phyloP scores from a whole-genome alignment of 2,113 vertebrate genomes.

The Sitta europaea region DNA sequence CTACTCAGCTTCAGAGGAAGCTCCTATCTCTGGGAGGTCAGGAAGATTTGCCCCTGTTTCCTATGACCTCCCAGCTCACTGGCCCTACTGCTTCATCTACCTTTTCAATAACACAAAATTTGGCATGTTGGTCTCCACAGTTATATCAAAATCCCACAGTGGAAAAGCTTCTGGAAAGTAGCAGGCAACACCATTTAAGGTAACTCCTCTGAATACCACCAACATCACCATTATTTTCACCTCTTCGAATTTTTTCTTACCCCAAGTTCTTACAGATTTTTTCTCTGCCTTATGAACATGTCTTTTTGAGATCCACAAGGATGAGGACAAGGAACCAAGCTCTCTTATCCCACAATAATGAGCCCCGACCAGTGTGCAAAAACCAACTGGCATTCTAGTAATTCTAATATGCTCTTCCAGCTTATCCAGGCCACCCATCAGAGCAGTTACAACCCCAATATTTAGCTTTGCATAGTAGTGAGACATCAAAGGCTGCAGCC shows the following conservation, averaged over 20 bases:
- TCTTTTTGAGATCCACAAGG: background rate
- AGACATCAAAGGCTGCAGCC: background rate
- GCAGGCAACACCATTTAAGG: background rate
- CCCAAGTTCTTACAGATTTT: background rate
- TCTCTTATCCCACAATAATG: background rate
- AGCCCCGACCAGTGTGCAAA: background rate
- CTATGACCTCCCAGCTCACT: background rate
- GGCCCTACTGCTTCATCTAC: background rate
- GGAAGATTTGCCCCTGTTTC: background rate
- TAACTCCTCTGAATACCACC: background rate
- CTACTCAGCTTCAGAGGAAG: background rate
- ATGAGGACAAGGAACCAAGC: background rate
- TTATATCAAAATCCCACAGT: background rate
- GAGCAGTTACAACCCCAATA: background rate
- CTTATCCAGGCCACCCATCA: background rate
- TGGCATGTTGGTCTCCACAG: background rate
- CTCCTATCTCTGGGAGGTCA: background rate
- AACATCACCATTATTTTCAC: background rate
- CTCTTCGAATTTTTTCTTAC: background rate
- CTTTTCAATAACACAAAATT: background rate
- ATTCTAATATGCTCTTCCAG: background rate
- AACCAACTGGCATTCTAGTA: background rate
- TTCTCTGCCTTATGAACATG: background rate
- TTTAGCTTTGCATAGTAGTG: background rate
- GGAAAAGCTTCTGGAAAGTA: background rate